Conservation (phyloP, 92 coral and sea anemone species). For the Umimayanthus kanabou region DNA sequence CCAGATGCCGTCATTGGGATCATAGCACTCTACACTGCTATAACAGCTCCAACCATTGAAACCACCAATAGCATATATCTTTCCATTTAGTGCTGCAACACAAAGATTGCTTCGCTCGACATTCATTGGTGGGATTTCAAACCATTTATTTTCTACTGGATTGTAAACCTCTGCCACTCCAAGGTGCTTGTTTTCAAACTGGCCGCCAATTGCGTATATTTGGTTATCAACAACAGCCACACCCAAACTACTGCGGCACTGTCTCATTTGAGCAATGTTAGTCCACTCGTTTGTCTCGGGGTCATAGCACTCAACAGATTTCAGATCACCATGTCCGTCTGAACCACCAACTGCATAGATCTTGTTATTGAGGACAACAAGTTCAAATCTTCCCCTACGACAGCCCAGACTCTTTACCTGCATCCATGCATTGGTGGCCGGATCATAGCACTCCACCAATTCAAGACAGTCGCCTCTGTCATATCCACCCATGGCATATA, state of each 20-base stretch:
- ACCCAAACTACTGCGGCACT: conserved; percentile 91
- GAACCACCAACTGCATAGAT: conserved; percentile 97
- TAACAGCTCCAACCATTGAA: conserved; percentile 94
- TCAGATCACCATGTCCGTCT: conserved; percentile 83
- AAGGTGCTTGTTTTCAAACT: conserved; percentile 77
- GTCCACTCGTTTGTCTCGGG: conserved; percentile 74
- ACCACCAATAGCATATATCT: conserved; percentile 93
- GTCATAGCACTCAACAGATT: conserved; percentile 84
- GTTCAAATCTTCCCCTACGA: conserved; percentile 84
- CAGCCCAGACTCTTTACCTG: conserved; percentile 74
- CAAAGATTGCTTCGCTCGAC: conserved; percentile 89
- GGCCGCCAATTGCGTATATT: conserved; percentile 90
- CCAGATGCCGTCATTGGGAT: conserved; percentile 81
- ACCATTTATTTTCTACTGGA: conserved; percentile 72
- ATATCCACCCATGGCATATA: conserved; percentile 97
- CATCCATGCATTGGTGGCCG: conserved; percentile 85
- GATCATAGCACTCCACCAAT: conserved; percentile 84
- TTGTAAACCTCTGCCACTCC: conserved; percentile 77
- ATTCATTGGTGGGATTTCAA: conserved; percentile 72
- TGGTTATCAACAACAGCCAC: conserved; percentile 67
- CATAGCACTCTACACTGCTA: conserved; percentile 86
- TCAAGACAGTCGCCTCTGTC: conserved; percentile 94
- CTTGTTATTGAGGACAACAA: conserved; percentile 69
- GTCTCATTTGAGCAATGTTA: conserved; percentile 70
- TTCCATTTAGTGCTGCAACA: conserved; percentile 80